Percentiles rank a stretch among this genome's conserved stretches.
phyloP scores from a whole-genome alignment of 1,140 invertebrate species.

The Drosophila rufa region DNA sequence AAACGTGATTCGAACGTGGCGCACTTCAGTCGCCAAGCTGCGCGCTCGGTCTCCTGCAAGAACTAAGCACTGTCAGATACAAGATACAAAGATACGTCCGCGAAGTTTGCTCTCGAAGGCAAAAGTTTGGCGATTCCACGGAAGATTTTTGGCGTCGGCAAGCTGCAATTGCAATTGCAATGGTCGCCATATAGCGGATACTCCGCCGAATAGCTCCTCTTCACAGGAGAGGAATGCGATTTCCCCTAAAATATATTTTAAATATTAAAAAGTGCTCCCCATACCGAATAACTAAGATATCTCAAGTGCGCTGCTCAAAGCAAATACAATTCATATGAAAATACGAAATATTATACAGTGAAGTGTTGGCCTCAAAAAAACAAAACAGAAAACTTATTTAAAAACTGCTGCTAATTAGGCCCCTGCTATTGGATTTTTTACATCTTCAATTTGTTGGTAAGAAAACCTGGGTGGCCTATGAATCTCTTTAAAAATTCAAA shows the following conservation, averaged over 20 bases:
- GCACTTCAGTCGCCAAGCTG: conserved; percentile 76
- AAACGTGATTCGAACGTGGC: conserved; percentile 79
- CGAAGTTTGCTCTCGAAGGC: conserved; percentile 29
- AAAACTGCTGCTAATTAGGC: conserved; percentile 1
- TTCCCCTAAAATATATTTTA: neutral
- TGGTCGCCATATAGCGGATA: conserved; percentile 43
- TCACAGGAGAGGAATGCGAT: conserved; percentile 22
- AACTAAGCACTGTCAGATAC: conserved; percentile 22
- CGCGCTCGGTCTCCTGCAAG: conserved; percentile 66
- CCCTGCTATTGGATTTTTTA: conserved; percentile 50
- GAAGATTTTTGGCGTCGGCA: conserved; percentile 47
- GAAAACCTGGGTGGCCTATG: neutral
- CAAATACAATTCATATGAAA: conserved; percentile 50
- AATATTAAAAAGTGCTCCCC: conserved; percentile 11
- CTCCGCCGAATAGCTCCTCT: conserved; percentile 21
- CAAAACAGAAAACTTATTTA: conserved; percentile 10
- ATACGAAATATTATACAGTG: conserved; percentile 36
- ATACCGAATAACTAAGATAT: conserved; percentile 22
- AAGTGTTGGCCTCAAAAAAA: conserved; percentile 28
- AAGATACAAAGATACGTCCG: conserved; percentile 24
- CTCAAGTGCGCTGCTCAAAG: conserved; percentile 34
- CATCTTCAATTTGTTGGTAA: conserved; percentile 36
- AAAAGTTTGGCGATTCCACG: conserved; percentile 14
- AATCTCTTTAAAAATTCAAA: neutral
- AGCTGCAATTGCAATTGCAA: conserved; percentile 19